Percentiles rank a stretch among this genome's conserved stretches.
These are phyloP conservation scores for Cacatua alba DNA, from an alignment of 2,113 vertebrate genomes.

Conservation along the genomic window DNA sequence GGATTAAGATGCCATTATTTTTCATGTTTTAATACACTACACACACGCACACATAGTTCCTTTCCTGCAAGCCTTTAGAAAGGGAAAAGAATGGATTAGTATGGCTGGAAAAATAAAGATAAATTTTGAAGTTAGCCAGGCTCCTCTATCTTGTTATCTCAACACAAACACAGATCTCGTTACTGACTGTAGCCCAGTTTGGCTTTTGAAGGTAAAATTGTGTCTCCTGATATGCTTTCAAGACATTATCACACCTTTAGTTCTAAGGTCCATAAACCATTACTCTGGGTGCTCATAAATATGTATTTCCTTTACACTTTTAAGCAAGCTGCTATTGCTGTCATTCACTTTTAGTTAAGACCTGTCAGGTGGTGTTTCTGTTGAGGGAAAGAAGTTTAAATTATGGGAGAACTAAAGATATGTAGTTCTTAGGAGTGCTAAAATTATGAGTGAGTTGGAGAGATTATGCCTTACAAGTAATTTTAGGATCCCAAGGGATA, in stretches of 20 bases:
- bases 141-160: neutral
- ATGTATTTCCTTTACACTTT: slow-evolving; percentile 60
- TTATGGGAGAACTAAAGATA: slow-evolving; percentile 8
- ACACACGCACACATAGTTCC: fast-evolving
- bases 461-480: slow-evolving; percentile 63
- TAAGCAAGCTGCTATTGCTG: slow-evolving; percentile 61
- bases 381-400: slow-evolving; percentile 59
- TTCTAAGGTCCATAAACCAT: slow-evolving; percentile 31
- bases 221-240: slow-evolving; percentile 14
- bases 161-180: neutral
- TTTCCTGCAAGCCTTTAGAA: neutral
- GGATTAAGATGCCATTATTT: neutral
- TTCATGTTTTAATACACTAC: neutral
- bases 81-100: neutral
- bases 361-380: slow-evolving; percentile 65
- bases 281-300: slow-evolving; percentile 58
- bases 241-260: slow-evolving; percentile 27
- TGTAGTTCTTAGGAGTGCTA: slow-evolving; percentile 26
- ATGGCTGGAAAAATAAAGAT: neutral
- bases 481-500: slow-evolving; percentile 50
- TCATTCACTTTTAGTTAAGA: slow-evolving; percentile 70
- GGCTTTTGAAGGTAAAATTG: slow-evolving; percentile 13
- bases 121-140: neutral
- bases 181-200: neutral
- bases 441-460: slow-evolving; percentile 62